Percentiles rank a stretch among this genome's conserved stretches.
Conservation (phyloP, 2,888 invertebrate genomes). For the Hartigia nigra region DNA sequence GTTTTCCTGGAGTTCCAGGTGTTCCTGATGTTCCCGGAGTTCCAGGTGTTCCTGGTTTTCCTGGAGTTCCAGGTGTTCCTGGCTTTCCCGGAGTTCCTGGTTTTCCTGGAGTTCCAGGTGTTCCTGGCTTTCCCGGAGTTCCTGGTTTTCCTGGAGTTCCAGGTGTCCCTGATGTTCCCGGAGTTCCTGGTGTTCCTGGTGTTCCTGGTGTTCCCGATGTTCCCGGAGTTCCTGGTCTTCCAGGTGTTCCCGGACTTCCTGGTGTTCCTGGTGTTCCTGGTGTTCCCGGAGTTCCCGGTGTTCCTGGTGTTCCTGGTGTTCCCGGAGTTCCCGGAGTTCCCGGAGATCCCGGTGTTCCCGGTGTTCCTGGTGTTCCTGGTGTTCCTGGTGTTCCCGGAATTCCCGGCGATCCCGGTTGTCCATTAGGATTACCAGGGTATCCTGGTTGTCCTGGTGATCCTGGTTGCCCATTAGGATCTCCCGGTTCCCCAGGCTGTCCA, state of each 20-base stretch:
- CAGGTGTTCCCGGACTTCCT: slow-evolving; percentile 22
- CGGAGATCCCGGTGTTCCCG: slow-evolving; percentile 18
- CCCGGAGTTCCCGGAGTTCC: slow-evolving; percentile 26
- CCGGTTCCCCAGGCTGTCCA: slow-evolving; percentile 36
- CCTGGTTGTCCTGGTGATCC: slow-evolving; percentile 38
- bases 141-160: slow-evolving; percentile 35
- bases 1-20: slow-evolving; percentile 33
- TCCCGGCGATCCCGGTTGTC: slow-evolving; percentile 29
- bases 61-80: slow-evolving; percentile 38
- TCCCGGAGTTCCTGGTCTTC: slow-evolving; percentile 22
- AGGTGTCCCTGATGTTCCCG: slow-evolving; percentile 24
- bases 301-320: slow-evolving; percentile 28
- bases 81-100: slow-evolving; percentile 25
- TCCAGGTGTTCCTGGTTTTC: slow-evolving; percentile 24
- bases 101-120: slow-evolving; percentile 30
- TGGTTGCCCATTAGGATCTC: slow-evolving; percentile 34
- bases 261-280: slow-evolving; percentile 35
- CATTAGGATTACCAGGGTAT: slow-evolving; percentile 17
- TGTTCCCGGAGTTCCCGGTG: slow-evolving; percentile 31
- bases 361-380: slow-evolving; percentile 35
- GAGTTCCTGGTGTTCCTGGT: slow-evolving; percentile 17
- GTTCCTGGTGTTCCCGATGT: slow-evolving; percentile 20
- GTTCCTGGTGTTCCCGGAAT: slow-evolving; percentile 28
- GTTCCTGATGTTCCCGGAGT: slow-evolving; percentile 26
- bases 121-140: slow-evolving; percentile 21